A percentile compares a stretch with the other conserved stretches of the same genome.
These are phyloP conservation scores for human DNA, from an alignment of 2,113 vertebrate genomes.

Conservation along the genomic window DNA sequence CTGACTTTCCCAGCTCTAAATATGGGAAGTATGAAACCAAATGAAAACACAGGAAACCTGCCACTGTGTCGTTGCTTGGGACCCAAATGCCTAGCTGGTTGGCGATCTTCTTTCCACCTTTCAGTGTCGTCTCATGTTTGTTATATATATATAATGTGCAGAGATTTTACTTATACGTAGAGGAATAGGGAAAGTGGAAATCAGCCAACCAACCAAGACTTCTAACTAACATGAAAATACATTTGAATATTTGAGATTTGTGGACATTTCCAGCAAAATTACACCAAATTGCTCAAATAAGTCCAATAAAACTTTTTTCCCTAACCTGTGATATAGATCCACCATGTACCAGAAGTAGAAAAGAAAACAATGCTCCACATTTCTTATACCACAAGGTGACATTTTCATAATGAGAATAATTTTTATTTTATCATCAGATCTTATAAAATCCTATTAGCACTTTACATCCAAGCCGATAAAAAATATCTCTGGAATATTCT, in stretches of 20 bases:
- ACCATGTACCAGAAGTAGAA: not conserved
- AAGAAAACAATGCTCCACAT: not conserved
- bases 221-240: not conserved
- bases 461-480: not conserved
- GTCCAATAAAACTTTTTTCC: not conserved
- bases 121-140: not conserved
- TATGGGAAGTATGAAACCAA: not conserved
- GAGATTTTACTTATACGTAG: not conserved
- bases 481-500: not conserved
- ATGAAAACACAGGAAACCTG: not conserved
- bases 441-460: not conserved
- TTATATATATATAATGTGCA: not conserved
- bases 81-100: not conserved
- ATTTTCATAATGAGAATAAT: not conserved
- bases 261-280: not conserved
- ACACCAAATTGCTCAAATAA: not conserved
- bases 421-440: conserved; percentile 31
- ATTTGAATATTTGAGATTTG: not conserved
- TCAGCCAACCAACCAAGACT: not conserved
- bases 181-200: not conserved
- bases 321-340: not conserved
- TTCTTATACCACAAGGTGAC: not conserved
- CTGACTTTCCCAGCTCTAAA: not conserved
- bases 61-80: not conserved
- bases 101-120: not conserved